Evolutionary conservation across 2,113 vertebrate species (phyloP).

Genomic region (Theristicus caerulescens): DNA sequence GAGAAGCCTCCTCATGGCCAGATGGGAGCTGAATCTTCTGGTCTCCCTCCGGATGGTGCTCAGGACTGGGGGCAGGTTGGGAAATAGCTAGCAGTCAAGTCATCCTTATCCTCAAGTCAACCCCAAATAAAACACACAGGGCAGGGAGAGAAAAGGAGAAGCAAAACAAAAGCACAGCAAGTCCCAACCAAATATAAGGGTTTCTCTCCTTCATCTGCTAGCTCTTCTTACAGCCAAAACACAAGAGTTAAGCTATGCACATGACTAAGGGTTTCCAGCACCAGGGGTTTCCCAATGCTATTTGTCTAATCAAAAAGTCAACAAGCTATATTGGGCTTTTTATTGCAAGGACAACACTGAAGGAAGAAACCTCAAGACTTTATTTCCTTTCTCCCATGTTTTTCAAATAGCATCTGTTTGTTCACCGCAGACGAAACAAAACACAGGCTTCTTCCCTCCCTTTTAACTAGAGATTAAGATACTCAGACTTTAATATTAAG

Average conservation of each 20-base stretch:
- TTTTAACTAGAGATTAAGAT: slow-evolving; percentile 20
- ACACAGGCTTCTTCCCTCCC: neutral
- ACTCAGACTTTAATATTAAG: neutral
- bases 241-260: neutral
- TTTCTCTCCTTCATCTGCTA: neutral
- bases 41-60: neutral
- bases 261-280: neutral
- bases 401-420: slow-evolving; percentile 22
- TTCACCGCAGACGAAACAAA: slow-evolving; percentile 22
- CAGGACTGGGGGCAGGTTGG: neutral
- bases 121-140: neutral
- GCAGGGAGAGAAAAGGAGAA: neutral
- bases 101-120: neutral
- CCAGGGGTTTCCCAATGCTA: neutral
- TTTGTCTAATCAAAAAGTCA: slow-evolving; percentile 35
- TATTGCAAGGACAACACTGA: neutral
- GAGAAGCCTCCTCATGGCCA: neutral
- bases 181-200: neutral
- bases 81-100: accelerated
- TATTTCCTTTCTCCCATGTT: slow-evolving; percentile 23
- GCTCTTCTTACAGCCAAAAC: neutral
- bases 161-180: neutral
- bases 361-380: neutral
- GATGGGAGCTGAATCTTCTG: neutral
- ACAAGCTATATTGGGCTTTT: neutral